Evolutionary conservation across 2,888 invertebrate genomes (phyloP).

Genomic region (Synanthedon tipuliformis): DNA sequence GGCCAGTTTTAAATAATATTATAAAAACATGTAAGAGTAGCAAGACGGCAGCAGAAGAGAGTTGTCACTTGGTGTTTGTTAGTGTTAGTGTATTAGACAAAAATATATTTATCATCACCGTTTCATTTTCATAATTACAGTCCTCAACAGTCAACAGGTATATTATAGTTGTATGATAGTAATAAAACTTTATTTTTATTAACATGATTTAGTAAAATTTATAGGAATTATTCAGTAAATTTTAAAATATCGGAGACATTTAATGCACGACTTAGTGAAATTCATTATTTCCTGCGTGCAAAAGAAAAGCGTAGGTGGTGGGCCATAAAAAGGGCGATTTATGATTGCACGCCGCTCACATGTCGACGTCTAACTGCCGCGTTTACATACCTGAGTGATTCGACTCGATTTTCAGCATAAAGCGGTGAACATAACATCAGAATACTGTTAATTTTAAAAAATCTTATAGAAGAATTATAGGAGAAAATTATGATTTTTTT

Average conservation of each 20-base stretch:
- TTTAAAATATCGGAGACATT: conserved; percentile 13
- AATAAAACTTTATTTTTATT: no score
- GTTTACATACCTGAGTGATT: conserved; percentile 24
- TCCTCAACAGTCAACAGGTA: no score
- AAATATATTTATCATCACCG: no score
- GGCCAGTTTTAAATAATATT: no score
- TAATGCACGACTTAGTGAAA: conserved; percentile 7
- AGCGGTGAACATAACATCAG: background rate
- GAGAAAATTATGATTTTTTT: background rate
- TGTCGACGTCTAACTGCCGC: conserved; percentile 12
- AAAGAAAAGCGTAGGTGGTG: conserved; percentile 16
- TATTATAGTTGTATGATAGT: no score
- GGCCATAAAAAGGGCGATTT: conserved; percentile 23
- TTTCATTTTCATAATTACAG: no score
- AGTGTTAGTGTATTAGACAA: no score
- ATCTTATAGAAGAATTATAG: background rate
- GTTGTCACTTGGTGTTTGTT: no score
- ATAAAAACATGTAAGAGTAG: no score
- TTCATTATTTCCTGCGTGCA: background rate
- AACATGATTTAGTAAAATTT: no score
- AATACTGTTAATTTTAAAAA: background rate
- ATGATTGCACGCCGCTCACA: conserved; percentile 7
- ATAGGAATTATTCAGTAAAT: no score
- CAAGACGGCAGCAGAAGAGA: no score
- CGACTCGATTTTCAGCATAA: background rate